Evolutionary conservation across 2,113 vertebrate genomes (phyloP).

Genomic region (Petromus typicus): DNA sequence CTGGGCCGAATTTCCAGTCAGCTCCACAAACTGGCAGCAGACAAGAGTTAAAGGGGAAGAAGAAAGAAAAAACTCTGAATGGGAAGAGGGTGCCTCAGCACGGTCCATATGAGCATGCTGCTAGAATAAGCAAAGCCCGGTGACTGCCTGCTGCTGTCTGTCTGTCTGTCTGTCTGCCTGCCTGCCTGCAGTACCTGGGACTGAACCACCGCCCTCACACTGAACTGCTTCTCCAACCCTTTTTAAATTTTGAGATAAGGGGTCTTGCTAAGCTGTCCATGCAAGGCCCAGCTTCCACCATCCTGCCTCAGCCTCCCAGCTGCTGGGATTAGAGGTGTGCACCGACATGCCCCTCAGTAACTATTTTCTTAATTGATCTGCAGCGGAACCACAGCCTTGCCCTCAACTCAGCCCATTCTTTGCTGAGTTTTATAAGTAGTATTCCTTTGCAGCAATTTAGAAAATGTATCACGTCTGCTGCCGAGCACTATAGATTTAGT

Average conservation of each 20-base stretch:
- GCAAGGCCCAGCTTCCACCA: background rate
- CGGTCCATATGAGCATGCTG: rapidly evolving
- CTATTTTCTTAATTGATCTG: background rate
- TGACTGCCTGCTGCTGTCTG: background rate
- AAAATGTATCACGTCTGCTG: background rate
- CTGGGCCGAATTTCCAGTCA: background rate
- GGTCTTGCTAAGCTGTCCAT: background rate
- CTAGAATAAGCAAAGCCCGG: too few species aligned
- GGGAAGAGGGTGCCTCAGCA: background rate
- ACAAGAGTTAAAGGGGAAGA: background rate
- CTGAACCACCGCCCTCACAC: background rate
- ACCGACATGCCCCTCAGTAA: background rate
- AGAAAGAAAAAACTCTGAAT: rapidly evolving
- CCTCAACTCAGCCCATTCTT: background rate
- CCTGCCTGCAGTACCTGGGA: background rate
- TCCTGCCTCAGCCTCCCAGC: background rate
- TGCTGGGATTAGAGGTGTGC: background rate
- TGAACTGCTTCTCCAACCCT: background rate
- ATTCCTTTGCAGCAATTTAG: background rate
- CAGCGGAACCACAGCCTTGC: background rate
- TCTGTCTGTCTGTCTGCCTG: background rate
- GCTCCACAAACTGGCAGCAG: background rate
- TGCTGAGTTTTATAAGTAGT: background rate
- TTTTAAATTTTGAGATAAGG: background rate
- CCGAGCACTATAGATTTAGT: background rate